Conservation (phyloP, 2,888 invertebrate species). For the Cryptops parisi region DNA sequence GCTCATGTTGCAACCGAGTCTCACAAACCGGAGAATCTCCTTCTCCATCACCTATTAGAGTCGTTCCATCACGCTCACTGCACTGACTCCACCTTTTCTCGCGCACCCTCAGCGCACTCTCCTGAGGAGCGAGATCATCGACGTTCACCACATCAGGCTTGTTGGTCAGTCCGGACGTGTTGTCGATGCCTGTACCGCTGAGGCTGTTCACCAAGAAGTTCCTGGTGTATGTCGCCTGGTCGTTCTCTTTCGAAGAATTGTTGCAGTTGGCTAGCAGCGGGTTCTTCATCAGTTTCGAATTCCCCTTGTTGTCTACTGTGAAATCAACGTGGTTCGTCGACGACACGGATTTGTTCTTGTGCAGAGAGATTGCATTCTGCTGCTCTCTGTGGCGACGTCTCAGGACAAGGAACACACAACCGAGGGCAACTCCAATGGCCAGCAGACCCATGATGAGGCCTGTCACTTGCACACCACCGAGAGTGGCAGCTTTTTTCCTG, state of each 20-base stretch:
- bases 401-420: background rate
- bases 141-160: conserved; percentile 16
- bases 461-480: background rate
- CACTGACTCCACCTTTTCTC: background rate
- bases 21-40: background rate
- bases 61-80: background rate
- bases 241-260: background rate
- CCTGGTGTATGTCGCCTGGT: background rate
- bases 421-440: background rate
- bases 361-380: background rate
- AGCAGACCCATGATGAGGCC: background rate
- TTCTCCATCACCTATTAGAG: background rate
- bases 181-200: background rate
- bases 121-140: background rate
- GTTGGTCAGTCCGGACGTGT: conserved; percentile 4
- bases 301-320: background rate
- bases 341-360: background rate
- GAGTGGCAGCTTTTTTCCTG: background rate
- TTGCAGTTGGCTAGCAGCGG: background rate
- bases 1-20: background rate
- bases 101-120: background rate
- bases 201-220: conserved; percentile 9
- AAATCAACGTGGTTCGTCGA: background rate
- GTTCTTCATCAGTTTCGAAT: background rate
- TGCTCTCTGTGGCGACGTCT: background rate